These are phyloP conservation scores for Baronia brevicornis DNA, from an alignment of 2,888 invertebrate genomes.

Conservation along the genomic window DNA sequence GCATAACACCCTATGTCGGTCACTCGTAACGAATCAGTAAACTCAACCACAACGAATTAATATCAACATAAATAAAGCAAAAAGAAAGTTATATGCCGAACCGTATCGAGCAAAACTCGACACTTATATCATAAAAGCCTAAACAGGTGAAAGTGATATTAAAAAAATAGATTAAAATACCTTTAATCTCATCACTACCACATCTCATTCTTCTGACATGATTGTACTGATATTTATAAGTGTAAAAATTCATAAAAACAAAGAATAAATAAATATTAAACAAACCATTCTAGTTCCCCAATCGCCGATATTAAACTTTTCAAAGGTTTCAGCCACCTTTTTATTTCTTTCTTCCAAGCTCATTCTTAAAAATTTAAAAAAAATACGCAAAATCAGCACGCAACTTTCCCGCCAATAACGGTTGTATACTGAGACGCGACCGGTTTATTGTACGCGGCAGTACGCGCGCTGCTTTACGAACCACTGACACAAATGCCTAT, in stretches of 20 bases:
- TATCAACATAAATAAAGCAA: too few relatives aligned
- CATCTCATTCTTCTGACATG: constrained; percentile 5
- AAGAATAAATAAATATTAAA: constrained; percentile 22
- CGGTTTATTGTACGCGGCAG: constrained; percentile 38
- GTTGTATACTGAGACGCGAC: constrained; percentile 34
- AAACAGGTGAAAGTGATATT: too few relatives aligned
- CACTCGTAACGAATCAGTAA: too few relatives aligned
- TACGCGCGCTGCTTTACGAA: constrained; percentile 38
- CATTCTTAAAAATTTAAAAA: constrained; percentile 35
- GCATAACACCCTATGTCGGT: too few relatives aligned
- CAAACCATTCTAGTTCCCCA: constrained; percentile 58
- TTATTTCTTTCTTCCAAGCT: constrained; percentile 61
- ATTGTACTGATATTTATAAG: neutral
- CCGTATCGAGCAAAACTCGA: too few relatives aligned
- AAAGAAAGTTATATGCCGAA: too few relatives aligned
- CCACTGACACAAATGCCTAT: constrained; percentile 38
- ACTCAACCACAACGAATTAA: too few relatives aligned
- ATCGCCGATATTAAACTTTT: constrained; percentile 59
- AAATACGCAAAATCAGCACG: constrained; percentile 21
- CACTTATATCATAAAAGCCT: too few relatives aligned
- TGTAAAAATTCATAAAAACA: too few relatives aligned
- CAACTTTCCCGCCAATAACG: constrained; percentile 51
- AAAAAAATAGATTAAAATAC: constrained; percentile 9
- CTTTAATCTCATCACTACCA: constrained; percentile 1
- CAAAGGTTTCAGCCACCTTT: constrained; percentile 61